Evolutionary conservation across 2,888 invertebrate genomes (phyloP), one percentile per base, ranked within the genome.

Genomic region (Lingula anatina): DNA sequence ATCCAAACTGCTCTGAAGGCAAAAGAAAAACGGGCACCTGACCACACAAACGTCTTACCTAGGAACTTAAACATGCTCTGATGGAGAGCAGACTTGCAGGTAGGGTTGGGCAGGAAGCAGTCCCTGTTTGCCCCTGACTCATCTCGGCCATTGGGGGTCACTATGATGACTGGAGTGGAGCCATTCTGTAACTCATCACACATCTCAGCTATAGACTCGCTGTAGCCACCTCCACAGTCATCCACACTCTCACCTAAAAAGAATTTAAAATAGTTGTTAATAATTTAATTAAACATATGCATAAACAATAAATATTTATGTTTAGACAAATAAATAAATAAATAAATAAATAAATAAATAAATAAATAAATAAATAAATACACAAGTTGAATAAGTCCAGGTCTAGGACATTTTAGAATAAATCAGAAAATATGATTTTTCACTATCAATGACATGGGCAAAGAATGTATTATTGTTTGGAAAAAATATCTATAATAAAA

Each of bases 191-290:
- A 79, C 78, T 96, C 96, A 69, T 96, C 95, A 75, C 95, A 96
- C 92, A 95, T 95, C 81, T 96, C 95, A 1, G 95, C 94, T 56
- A 96, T 93, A 57, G 92, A 93, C 76, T 96, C 95, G 71, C 93
- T 94, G 80, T 95, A 96, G 0, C 95, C 95, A 28, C 95, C 95
- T 2, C 96, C 96, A 73, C 95, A 95, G 78, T 96, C 96, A 71
- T 95, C 96, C 0, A 96, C 95, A 73, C 71, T 71, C 59, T 75
- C 75, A 47, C 75, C 75, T 75, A 56, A 7, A 55, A 46, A 7
- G 18, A 45, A 12, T 24, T 25, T 15, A 46, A 24, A 21, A 15
- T 26, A 18, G 21, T 26, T 37, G 20, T 44, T 45, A 35, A 2
- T 41, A 41, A 36, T 18, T 27, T 12, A 9, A 35, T 27, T 15